phyloP scores from a whole-genome alignment of 2,113 vertebrate species.

The Poeciliopsis occidentalis region DNA sequence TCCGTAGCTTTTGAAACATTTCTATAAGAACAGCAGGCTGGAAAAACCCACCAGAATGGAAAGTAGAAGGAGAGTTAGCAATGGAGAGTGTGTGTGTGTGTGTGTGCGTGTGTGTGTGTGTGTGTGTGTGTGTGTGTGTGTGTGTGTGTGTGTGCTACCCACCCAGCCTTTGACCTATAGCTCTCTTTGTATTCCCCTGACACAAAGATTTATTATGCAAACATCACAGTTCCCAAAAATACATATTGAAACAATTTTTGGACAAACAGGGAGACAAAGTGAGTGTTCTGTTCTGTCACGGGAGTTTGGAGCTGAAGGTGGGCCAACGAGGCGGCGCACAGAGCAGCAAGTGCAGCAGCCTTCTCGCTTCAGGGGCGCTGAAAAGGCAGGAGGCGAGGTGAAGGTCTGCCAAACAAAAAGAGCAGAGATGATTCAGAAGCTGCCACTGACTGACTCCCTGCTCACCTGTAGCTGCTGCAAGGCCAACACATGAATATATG shows the following conservation, averaged over 20 bases:
- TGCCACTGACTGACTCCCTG: slow-evolving; percentile 56
- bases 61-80: slow-evolving; percentile 46
- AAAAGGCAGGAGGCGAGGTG: slow-evolving; percentile 64
- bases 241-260: slow-evolving; percentile 82
- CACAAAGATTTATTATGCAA: slow-evolving; percentile 81
- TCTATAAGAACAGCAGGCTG: slow-evolving; percentile 56
- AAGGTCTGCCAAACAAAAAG: slow-evolving; percentile 75
- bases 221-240: slow-evolving; percentile 80
- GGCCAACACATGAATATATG: neutral
- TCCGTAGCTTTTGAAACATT: slow-evolving; percentile 40
- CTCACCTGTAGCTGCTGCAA: slow-evolving; percentile 50
- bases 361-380: slow-evolving; percentile 76
- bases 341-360: slow-evolving; percentile 64
- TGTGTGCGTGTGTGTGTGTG: no score
- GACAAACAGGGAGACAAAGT: slow-evolving; percentile 81
- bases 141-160: slow-evolving; percentile 43
- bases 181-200: slow-evolving; percentile 75
- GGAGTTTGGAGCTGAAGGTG: slow-evolving; percentile 60
- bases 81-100: slow-evolving; percentile 21
- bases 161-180: slow-evolving; percentile 72
- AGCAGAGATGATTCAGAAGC: slow-evolving; percentile 70
- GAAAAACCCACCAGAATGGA: slow-evolving; percentile 57
- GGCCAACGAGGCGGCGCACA: slow-evolving; percentile 23
- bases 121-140: no score
- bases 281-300: slow-evolving; percentile 68